Base-by-base conservation (phyloP, 2,888 invertebrate genomes). In the Strigamia maritima region DNA sequence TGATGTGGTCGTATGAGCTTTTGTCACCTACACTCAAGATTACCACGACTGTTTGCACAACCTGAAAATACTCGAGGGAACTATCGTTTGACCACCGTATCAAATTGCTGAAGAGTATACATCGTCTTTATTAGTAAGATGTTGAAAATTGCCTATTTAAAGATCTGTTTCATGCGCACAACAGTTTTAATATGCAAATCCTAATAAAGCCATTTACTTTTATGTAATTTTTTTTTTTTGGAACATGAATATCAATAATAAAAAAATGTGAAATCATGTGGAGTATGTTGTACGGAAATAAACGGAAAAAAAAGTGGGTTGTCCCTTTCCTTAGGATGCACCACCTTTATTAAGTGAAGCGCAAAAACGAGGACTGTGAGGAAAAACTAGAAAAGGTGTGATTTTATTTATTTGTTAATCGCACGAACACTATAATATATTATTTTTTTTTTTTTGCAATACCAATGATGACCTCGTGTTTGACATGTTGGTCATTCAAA, bases 291-390 rank as follows among this genome's bases (percentile, higher is more conserved):
- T 10, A 49, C 49, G 49, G 49, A 49, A 49, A 49, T 49, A n/a
- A 16, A 65, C 2, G 10, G 10, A 16, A 10, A 60, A 60, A 65
- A 65, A 65, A 26, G 14, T 65, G 65, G 65, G 65, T 65, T 65
- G 65, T 65, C 65, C 65, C 65, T 14, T 12, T 65, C 65, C 65
- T 24, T 24, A 65, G 65, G 65, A 65, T 65, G 65, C 26, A 65
- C 24, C 65, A 65, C 65, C 65, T 65, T 26, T 65, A 26, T 65
- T 65, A 65, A 65, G 24, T 65, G 65, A 65, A 65, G 65, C 65
- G 65, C 24, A 65, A 65, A 65, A 65, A 65, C 65, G 65, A 26
- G 65, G 65, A 7, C 65, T 65, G 65, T 16, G 16, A 65, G 65
- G 65, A 65, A 65, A 6, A 24, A 65, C 26, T 26, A 26, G 16